A percentile compares a stretch with the other conserved stretches of the same genome.
phyloP scores from a whole-genome alignment of 2,888 invertebrate species.

The Cryptocheilus praepositus region DNA sequence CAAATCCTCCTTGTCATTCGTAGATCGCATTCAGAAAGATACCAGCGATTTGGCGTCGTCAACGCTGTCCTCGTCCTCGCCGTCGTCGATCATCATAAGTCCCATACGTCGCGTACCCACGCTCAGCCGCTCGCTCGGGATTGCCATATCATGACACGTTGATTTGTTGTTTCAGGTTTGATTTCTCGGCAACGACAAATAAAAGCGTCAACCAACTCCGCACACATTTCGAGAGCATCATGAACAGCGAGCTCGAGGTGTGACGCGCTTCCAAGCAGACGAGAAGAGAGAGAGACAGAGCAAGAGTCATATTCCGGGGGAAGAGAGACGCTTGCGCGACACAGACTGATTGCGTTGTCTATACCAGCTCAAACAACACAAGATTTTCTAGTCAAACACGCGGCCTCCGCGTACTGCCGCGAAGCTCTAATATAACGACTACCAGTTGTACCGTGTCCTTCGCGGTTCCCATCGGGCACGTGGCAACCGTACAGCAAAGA shows the following conservation, averaged over 20 bases:
- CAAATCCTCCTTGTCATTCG: no score
- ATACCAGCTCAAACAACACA: conserved; percentile 27
- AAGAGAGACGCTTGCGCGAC: conserved; percentile 1
- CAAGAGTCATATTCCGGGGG: background rate
- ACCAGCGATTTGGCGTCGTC: no score
- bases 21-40: no score
- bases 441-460: conserved; percentile 26
- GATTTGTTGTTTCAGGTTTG: conserved; percentile 44
- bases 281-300: background rate
- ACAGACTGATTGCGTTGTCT: conserved; percentile 16
- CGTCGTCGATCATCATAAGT: no score
- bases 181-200: conserved; percentile 7
- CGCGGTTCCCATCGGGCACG: conserved; percentile 33
- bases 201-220: conserved; percentile 16
- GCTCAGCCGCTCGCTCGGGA: conserved; percentile 23
- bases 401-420: conserved; percentile 9
- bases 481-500: conserved; percentile 19
- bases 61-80: no score
- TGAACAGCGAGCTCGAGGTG: conserved; percentile 18
- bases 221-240: background rate
- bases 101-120: background rate
- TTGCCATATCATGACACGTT: conserved; percentile 4
- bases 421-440: conserved; percentile 24
- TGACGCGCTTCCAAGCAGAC: background rate
- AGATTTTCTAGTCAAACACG: conserved; percentile 38